Percentiles rank a stretch among this genome's conserved stretches.
Conservation (phyloP, 2,113 vertebrate species). For the Melospiza georgiana region DNA sequence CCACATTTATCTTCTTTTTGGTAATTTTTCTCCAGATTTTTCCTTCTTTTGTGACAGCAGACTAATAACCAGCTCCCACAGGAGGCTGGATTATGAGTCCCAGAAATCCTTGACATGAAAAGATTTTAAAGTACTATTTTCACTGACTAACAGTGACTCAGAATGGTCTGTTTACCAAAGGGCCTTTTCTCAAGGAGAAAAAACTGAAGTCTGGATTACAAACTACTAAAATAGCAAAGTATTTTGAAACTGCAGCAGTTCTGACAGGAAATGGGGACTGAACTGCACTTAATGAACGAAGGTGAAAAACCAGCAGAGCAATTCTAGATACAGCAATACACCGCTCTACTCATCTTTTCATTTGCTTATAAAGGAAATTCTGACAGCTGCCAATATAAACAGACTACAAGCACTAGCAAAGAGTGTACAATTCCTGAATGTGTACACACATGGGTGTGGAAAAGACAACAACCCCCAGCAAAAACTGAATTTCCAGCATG, state of each 20-base stretch:
- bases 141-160: constrained; percentile 48
- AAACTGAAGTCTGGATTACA: background rate
- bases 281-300: constrained; percentile 16
- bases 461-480: constrained; percentile 19
- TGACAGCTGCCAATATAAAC: constrained; percentile 40
- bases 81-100: constrained; percentile 1
- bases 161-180: constrained; percentile 35
- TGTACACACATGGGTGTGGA: constrained; percentile 10
- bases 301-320: background rate
- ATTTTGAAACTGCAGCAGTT: background rate
- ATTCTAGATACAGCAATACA: background rate
- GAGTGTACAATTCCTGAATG: background rate
- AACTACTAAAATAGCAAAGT: constrained; percentile 44
- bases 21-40: background rate
- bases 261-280: constrained; percentile 24
- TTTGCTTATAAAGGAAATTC: constrained; percentile 44
- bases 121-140: background rate
- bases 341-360: background rate
- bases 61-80: background rate
- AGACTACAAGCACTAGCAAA: constrained; percentile 2
- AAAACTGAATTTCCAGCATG: background rate
- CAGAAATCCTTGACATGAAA: constrained; percentile 37
- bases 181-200: constrained; percentile 39
- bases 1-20: background rate
- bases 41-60: background rate